phyloP scores from a whole-genome alignment of 2,113 vertebrate genomes.

The Sceloporus tristichus region DNA sequence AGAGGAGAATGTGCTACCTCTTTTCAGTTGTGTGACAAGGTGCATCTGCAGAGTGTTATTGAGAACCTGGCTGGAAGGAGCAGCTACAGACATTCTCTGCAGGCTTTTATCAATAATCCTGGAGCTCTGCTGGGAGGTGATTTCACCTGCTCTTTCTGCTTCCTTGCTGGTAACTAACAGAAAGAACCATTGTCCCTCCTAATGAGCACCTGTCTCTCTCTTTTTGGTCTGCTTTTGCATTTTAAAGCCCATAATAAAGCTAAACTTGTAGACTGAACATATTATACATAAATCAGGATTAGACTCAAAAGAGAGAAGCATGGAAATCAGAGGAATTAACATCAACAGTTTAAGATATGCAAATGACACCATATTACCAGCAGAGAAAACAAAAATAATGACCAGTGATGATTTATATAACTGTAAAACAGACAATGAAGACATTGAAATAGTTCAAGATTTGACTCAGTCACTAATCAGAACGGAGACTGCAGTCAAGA shows the following conservation, averaged over 20 bases:
- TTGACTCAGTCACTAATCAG: too few relatives aligned
- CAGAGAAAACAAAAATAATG: too few relatives aligned
- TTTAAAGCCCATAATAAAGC: background rate
- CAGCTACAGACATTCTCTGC: background rate
- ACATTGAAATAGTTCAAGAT: too few relatives aligned
- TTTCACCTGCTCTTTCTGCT: slow-evolving; percentile 18
- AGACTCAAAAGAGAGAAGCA: too few relatives aligned
- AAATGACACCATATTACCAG: too few relatives aligned
- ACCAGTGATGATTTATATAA: too few relatives aligned
- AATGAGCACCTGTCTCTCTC: slow-evolving; percentile 12
- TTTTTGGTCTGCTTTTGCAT: slow-evolving; percentile 10
- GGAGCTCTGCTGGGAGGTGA: slow-evolving; percentile 30
- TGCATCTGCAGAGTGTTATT: slow-evolving; percentile 42
- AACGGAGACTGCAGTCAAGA: too few relatives aligned
- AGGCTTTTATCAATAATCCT: background rate
- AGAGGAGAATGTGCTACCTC: slow-evolving; percentile 27
- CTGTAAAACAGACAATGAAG: too few relatives aligned
- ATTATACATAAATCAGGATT: too few relatives aligned
- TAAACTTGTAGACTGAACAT: too few relatives aligned
- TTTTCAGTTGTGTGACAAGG: background rate
- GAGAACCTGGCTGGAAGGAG: slow-evolving; percentile 12
- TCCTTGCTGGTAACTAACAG: slow-evolving; percentile 16
- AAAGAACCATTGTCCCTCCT: slow-evolving; percentile 13
- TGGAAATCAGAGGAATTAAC: too few relatives aligned
- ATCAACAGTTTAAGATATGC: too few relatives aligned